These are phyloP conservation scores for Agrypnus murinus DNA, from an alignment of 2,888 invertebrate genomes.

Conservation along the genomic window DNA sequence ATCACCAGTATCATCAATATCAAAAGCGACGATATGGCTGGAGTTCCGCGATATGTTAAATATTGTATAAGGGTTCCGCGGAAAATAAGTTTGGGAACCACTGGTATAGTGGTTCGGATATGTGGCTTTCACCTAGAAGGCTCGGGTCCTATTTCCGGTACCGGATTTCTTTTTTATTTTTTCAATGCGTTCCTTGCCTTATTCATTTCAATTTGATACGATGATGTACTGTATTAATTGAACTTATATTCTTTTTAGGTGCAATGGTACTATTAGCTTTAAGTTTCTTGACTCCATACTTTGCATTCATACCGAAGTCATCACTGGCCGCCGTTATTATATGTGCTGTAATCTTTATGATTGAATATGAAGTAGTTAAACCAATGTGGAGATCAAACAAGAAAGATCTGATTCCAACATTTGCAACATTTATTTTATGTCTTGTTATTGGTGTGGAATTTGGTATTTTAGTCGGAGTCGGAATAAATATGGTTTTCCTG, in stretches of 20 bases:
- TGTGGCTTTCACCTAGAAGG: constrained; percentile 84
- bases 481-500: constrained; percentile 84
- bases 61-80: too few species aligned
- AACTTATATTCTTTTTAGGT: constrained; percentile 72
- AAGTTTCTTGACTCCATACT: constrained; percentile 91
- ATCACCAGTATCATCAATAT: too few species aligned
- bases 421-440: constrained; percentile 88
- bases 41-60: too few species aligned
- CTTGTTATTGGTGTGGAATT: constrained; percentile 89
- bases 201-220: too few species aligned
- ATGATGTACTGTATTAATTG: not conserved
- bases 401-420: constrained; percentile 86
- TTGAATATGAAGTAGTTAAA: constrained; percentile 91
- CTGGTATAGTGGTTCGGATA: constrained; percentile 82
- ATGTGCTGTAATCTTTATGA: constrained; percentile 96
- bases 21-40: too few species aligned
- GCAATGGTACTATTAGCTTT: constrained; percentile 87
- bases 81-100: too few species aligned
- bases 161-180: constrained; percentile 71
- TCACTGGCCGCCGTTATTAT: constrained; percentile 95
- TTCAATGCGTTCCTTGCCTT: not conserved
- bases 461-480: constrained; percentile 89
- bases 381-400: constrained; percentile 90
- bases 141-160: constrained; percentile 85
- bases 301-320: constrained; percentile 92